Evolutionary conservation across 2,797 vertebrate genomes (phyloP).

Genomic region (Threskiornis aethiopicus): DNA sequence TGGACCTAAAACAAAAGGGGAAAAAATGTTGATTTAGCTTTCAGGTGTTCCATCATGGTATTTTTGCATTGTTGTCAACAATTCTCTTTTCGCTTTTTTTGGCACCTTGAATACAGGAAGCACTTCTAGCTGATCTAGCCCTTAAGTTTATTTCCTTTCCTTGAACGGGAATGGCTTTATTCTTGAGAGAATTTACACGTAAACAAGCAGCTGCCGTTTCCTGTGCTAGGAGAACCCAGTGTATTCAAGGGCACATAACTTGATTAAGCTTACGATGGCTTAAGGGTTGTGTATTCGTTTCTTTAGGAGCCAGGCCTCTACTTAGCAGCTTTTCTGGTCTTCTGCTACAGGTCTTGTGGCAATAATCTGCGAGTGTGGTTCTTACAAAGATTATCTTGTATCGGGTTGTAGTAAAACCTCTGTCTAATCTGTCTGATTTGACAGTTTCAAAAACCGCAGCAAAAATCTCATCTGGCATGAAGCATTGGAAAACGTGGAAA

Average conservation of each 20-base stretch:
- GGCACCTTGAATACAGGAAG: neutral
- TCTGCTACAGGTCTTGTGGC: neutral
- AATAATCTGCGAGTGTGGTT: neutral
- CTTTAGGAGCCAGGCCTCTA: neutral
- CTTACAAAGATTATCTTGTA: neutral
- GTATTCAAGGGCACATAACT: neutral
- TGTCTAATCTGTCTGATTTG: neutral
- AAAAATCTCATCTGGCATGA: neutral
- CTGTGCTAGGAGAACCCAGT: neutral
- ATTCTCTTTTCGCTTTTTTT: neutral
- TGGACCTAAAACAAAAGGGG: neutral
- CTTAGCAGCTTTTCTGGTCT: neutral
- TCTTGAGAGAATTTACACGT: neutral
- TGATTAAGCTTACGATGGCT: neutral
- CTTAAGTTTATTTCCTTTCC: neutral
- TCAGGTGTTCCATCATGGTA: slow-evolving; percentile 26
- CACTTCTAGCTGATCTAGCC: neutral
- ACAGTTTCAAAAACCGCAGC: neutral
- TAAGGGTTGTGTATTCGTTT: neutral
- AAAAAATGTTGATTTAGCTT: slow-evolving; percentile 23
- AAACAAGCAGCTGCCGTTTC: slow-evolving; percentile 33
- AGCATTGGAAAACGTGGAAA: neutral
- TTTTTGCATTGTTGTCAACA: neutral
- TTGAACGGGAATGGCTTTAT: neutral
- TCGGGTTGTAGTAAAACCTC: neutral